A percentile compares a stretch with the other conserved stretches of the same genome.
Conservation (phyloP, 2,113 vertebrate species). For the Nothocercus nigrocapillus region DNA sequence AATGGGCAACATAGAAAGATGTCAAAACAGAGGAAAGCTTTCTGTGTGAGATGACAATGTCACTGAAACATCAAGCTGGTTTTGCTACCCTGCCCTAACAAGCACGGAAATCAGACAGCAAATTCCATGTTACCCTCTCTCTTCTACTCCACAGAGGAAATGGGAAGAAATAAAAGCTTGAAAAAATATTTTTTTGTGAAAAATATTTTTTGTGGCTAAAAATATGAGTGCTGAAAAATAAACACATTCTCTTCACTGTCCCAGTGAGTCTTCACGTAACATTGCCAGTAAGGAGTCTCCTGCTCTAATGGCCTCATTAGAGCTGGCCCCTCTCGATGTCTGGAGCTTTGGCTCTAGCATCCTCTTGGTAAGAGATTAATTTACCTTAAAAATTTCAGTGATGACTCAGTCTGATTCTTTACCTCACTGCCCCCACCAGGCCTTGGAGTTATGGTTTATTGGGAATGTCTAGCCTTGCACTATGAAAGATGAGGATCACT, state of each 20-base stretch:
- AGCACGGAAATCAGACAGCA: neutral
- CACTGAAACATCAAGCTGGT: neutral
- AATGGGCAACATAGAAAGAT: neutral
- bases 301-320: neutral
- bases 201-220: neutral
- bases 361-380: neutral
- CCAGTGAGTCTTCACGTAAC: neutral
- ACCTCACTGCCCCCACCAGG: neutral
- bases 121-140: neutral
- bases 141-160: neutral
- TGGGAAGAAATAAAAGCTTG: neutral
- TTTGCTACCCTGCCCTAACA: neutral
- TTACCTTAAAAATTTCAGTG: neutral
- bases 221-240: neutral
- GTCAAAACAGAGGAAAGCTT: neutral
- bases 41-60: neutral
- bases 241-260: neutral
- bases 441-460: conserved; percentile 14
- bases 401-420: conserved; percentile 41
- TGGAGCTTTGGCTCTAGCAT: neutral
- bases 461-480: conserved; percentile 17
- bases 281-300: neutral
- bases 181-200: neutral
- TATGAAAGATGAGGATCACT: neutral
- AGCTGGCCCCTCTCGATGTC: neutral